Conservation (phyloP, 2,797 vertebrate genomes). For the Alexandromys oeconomus region DNA sequence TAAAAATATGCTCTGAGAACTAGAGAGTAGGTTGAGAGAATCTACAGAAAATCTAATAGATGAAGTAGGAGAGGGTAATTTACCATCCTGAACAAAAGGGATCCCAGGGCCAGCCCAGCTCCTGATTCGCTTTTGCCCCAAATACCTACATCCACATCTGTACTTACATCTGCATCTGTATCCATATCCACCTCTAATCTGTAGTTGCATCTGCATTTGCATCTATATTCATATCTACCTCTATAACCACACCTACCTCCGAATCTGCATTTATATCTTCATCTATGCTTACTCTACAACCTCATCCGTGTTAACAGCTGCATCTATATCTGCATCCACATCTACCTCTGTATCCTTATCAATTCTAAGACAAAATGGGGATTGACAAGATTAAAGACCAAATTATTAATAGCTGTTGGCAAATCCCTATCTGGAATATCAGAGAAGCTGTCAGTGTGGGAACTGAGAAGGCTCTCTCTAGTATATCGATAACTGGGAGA, state of each 20-base stretch:
- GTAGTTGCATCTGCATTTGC: background rate
- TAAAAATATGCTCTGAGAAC: background rate
- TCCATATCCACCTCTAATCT: background rate
- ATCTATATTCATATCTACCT: background rate
- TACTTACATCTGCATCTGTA: background rate
- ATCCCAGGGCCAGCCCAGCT: background rate
- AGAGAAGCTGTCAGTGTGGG: slow-evolving; percentile 39
- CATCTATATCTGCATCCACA: background rate
- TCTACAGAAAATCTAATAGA: background rate
- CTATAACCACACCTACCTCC: too few species aligned
- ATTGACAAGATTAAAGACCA: background rate
- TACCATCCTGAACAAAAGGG: slow-evolving; percentile 11
- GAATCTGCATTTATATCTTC: background rate
- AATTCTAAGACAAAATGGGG: slow-evolving; percentile 10
- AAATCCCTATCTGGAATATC: background rate
- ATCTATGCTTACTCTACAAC: background rate
- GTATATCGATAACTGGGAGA: background rate
- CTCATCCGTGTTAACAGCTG: background rate
- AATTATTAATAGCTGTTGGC: slow-evolving; percentile 26
- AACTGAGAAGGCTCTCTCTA: slow-evolving; percentile 66
- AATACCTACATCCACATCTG: background rate
- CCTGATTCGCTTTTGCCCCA: background rate
- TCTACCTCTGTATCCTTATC: background rate
- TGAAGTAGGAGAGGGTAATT: background rate
- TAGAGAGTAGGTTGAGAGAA: background rate